phyloP scores from a whole-genome alignment of 1,140 invertebrate genomes.

The Trichonephila inaurata region DNA sequence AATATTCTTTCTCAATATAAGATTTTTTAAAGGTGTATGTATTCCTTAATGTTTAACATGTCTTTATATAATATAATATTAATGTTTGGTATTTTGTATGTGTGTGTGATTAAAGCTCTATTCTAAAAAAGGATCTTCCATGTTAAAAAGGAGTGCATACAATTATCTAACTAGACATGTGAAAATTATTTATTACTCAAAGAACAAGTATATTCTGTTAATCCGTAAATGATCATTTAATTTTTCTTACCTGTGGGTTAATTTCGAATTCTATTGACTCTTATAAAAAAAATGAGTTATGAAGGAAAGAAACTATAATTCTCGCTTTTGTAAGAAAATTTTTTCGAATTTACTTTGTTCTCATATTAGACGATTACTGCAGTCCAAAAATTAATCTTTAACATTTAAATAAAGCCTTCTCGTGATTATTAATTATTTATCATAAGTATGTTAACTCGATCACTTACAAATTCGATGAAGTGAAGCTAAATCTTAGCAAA shows the following conservation, averaged over 20 bases:
- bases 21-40: no score
- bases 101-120: no score
- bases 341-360: background rate
- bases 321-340: background rate
- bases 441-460: slow-evolving; percentile 6
- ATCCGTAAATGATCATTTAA: background rate
- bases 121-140: no score
- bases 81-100: no score
- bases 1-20: no score
- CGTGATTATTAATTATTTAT: background rate
- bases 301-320: background rate
- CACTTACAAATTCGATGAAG: background rate
- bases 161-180: no score
- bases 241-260: background rate
- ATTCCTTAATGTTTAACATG: no score
- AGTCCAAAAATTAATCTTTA: slow-evolving; percentile 2
- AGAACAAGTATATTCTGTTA: no score
- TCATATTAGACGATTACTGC: background rate
- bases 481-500: background rate
- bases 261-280: background rate
- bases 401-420: background rate
- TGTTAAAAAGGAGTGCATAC: no score
- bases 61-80: no score
- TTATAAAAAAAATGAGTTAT: background rate
- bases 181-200: no score